A percentile compares a stretch with the other conserved stretches of the same genome.
Conservation (phyloP, 2,888 invertebrate species). For the Auanema sp. region DNA sequence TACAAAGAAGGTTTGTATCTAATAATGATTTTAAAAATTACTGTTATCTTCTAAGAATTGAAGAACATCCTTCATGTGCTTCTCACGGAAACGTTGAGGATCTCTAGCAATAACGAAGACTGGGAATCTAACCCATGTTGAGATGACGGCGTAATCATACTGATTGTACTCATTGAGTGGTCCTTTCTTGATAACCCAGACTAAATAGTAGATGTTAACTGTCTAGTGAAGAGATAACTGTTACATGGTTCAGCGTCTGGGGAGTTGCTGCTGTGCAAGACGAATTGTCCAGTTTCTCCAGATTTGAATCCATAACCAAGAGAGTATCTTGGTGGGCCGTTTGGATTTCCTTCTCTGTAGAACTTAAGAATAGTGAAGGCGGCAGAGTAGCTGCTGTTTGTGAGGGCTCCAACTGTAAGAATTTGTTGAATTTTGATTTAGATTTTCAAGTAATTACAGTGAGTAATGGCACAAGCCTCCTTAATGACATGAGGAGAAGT, state of each 20-base stretch:
- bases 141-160: conserved; percentile 64
- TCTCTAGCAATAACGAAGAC: conserved; percentile 65
- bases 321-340: conserved; percentile 64
- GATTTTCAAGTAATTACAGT: conserved; percentile 45
- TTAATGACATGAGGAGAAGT: conserved; percentile 64
- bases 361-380: conserved; percentile 64
- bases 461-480: conserved; percentile 64
- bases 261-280: conserved; percentile 64
- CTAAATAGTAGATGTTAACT: conserved; percentile 39
- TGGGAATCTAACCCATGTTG: conserved; percentile 62
- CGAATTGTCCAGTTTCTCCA: conserved; percentile 64
- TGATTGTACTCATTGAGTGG: conserved; percentile 65
- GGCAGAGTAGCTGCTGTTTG: conserved; percentile 65
- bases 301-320: conserved; percentile 65
- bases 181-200: conserved; percentile 65
- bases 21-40: conserved; percentile 28
- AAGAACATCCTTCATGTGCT: conserved; percentile 63
- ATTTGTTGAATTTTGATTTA: background rate
- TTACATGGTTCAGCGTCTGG: conserved; percentile 64
- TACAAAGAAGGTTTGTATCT: conserved; percentile 31
- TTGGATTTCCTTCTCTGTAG: conserved; percentile 65
- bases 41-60: conserved; percentile 64
- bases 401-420: conserved; percentile 64
- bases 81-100: conserved; percentile 59
- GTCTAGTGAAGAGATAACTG: conserved; percentile 2